Percentiles rank a stretch among this genome's conserved stretches.
These are phyloP conservation scores for Sigmodon hispidus DNA, from an alignment of 2,113 vertebrate species.

Conservation along the genomic window DNA sequence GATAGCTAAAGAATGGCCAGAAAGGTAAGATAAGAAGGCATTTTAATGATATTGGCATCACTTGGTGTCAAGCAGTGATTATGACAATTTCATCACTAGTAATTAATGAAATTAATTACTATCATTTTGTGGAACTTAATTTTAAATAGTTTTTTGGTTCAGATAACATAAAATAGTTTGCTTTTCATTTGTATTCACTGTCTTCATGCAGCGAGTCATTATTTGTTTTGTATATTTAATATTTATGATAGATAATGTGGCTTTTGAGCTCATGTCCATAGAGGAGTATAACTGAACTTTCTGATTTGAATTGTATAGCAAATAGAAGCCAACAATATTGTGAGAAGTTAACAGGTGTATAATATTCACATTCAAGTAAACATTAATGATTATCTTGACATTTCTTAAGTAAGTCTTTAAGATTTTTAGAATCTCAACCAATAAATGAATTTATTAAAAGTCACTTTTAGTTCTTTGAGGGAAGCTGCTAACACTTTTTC, in stretches of 20 bases:
- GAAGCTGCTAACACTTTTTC: background rate
- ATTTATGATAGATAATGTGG: background rate
- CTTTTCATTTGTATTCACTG: background rate
- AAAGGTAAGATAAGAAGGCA: background rate
- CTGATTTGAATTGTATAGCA: background rate
- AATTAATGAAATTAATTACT: too few species aligned
- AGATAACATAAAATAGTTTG: background rate
- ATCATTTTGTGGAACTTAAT: conserved; percentile 31
- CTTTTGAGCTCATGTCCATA: background rate
- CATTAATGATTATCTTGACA: background rate
- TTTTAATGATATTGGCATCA: background rate
- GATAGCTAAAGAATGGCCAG: background rate
- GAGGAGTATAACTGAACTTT: background rate
- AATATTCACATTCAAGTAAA: background rate
- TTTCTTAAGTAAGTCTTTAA: conserved; percentile 40
- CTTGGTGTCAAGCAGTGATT: background rate
- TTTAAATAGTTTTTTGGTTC: conserved; percentile 6
- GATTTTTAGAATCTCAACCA: background rate
- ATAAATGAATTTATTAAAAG: conserved; percentile 9
- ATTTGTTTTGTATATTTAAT: background rate
- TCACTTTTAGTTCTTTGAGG: background rate
- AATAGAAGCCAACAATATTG: background rate
- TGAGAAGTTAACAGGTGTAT: background rate
- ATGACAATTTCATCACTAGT: background rate
- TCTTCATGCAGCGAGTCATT: background rate